These are phyloP conservation scores for Arge pagana DNA, from an alignment of 2,888 invertebrate genomes.

Conservation along the genomic window DNA sequence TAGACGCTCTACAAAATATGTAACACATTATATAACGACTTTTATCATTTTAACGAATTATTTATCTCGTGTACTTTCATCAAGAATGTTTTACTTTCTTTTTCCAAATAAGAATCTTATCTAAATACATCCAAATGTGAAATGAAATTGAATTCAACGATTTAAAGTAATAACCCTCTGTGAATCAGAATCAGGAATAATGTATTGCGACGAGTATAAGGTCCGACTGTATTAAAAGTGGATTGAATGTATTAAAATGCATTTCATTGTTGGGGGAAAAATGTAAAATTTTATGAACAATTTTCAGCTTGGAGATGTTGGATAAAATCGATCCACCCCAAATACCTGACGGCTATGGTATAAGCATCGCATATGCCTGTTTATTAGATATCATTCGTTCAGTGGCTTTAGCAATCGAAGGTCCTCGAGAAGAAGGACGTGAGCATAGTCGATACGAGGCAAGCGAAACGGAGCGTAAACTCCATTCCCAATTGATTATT, in stretches of 20 bases:
- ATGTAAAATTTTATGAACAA: background rate
- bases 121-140: background rate
- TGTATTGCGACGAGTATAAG: too few species aligned
- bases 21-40: too few species aligned
- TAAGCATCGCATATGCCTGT: conserved; percentile 94
- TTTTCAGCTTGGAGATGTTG: conserved; percentile 86
- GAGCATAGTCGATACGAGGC: conserved; percentile 55
- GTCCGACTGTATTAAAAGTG: too few species aligned
- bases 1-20: too few species aligned
- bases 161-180: background rate
- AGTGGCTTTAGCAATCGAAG: conserved; percentile 74
- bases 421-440: conserved; percentile 59
- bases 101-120: too few species aligned
- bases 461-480: conserved; percentile 57
- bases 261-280: too few species aligned
- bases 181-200: background rate
- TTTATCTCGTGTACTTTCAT: too few species aligned
- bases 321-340: conserved; percentile 93
- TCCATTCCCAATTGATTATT: conserved; percentile 79
- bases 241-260: too few species aligned
- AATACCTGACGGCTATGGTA: conserved; percentile 96
- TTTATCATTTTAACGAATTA: too few species aligned
- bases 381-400: conserved; percentile 90
- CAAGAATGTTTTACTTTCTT: too few species aligned
- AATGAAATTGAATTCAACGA: background rate